These are phyloP conservation scores for Malachius bipustulatus DNA, from an alignment of 2,888 invertebrate genomes.

Conservation along the genomic window DNA sequence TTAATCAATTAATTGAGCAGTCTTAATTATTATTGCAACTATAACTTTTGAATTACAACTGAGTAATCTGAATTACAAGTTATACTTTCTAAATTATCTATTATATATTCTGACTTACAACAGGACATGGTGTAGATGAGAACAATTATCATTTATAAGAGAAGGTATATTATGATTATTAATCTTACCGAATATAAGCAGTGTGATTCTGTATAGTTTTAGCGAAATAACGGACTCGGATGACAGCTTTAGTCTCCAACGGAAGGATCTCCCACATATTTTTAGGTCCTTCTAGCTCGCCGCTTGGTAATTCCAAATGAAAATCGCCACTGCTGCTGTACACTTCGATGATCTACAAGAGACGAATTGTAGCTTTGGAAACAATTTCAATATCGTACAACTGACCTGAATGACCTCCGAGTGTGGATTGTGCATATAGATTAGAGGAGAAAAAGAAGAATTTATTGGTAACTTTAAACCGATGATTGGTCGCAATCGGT, in stretches of 20 bases:
- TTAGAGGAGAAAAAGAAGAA: conserved; percentile 77
- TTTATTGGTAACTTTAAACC: conserved; percentile 86
- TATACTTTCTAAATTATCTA: too few species aligned
- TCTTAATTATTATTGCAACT: too few species aligned
- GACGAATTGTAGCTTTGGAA: too few species aligned
- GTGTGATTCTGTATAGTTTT: conserved; percentile 70
- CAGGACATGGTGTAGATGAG: too few species aligned
- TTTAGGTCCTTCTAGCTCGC: conserved; percentile 65
- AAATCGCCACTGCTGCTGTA: conserved; percentile 85
- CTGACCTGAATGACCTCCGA: conserved; percentile 70
- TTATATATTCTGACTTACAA: too few species aligned
- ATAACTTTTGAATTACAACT: too few species aligned
- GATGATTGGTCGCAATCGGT: conserved; percentile 80
- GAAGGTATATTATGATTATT: conserved; percentile 4
- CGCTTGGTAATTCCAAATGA: conserved; percentile 73
- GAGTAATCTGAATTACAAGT: too few species aligned
- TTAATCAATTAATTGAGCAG: too few species aligned
- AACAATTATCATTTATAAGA: too few species aligned
- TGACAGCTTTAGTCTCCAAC: conserved; percentile 75
- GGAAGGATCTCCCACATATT: conserved; percentile 87
- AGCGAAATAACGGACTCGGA: conserved; percentile 71
- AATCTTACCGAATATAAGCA: conserved; percentile 58
- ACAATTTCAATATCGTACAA: conserved; percentile 10
- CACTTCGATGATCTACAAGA: conserved; percentile 62
- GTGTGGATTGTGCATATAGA: conserved; percentile 92